phyloP scores from a whole-genome alignment of 2,888 invertebrate genomes.

The Pristionchus arcanus region DNA sequence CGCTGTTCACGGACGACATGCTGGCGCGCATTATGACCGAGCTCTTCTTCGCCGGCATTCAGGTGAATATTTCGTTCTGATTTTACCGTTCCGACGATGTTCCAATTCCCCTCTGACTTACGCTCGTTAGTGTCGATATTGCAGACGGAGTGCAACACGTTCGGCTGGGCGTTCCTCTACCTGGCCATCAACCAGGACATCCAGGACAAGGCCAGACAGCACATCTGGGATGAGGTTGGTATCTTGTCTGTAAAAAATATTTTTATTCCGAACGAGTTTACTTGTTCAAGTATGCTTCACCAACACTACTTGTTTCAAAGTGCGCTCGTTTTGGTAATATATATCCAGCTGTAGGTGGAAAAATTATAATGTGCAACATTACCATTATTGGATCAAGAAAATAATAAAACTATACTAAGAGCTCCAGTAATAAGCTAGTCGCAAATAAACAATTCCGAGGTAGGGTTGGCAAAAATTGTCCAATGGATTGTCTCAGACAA shows the following conservation, averaged over 20 bases:
- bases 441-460: neutral
- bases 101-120: neutral
- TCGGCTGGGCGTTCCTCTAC: slow-evolving; percentile 57
- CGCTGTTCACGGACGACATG: slow-evolving; percentile 45
- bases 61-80: slow-evolving; percentile 27
- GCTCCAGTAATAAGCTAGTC: neutral
- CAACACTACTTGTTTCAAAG: too few species aligned
- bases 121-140: neutral
- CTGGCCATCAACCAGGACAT: slow-evolving; percentile 53
- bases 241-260: too few species aligned
- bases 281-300: neutral
- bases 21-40: slow-evolving; percentile 55
- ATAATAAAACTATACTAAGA: neutral
- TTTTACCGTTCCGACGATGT: too few species aligned
- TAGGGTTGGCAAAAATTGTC: too few species aligned
- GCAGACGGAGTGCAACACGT: slow-evolving; percentile 57
- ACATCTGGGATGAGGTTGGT: slow-evolving; percentile 51
- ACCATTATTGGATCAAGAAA: neutral
- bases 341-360: too few species aligned
- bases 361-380: too few species aligned
- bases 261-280: neutral
- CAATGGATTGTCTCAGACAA: too few species aligned
- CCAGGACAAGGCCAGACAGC: slow-evolving; percentile 44
- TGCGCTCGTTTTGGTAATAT: too few species aligned
- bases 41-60: slow-evolving; percentile 57